These are phyloP conservation scores for Bellardia pandia DNA, from an alignment of 2,888 invertebrate genomes.

Conservation along the genomic window DNA sequence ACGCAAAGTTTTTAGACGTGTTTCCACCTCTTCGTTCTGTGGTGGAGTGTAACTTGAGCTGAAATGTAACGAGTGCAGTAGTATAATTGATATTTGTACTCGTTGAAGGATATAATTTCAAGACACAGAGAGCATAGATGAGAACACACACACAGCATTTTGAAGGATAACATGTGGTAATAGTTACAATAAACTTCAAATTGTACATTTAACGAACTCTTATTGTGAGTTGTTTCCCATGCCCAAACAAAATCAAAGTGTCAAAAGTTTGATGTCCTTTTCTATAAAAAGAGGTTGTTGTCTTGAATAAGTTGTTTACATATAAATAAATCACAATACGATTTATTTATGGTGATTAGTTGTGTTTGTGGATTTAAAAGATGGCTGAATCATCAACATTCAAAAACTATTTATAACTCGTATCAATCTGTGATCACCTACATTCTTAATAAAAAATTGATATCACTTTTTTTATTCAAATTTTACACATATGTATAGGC, in stretches of 20 bases:
- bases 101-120: slow-evolving; percentile 63
- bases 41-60: slow-evolving; percentile 75
- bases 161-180: slow-evolving; percentile 60
- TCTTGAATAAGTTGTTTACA: background rate
- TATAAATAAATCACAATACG: slow-evolving; percentile 8
- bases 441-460: too few species aligned
- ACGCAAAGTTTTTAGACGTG: slow-evolving; percentile 72
- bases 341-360: too few species aligned
- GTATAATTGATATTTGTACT: slow-evolving; percentile 50
- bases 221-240: slow-evolving; percentile 49
- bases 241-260: background rate
- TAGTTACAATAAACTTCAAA: slow-evolving; percentile 6
- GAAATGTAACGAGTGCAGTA: slow-evolving; percentile 71
- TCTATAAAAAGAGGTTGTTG: slow-evolving; percentile 2
- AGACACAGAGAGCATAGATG: slow-evolving; percentile 29
- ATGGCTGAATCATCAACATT: too few species aligned
- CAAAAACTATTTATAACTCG: too few species aligned
- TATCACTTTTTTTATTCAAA: too few species aligned
- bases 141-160: background rate
- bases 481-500: too few species aligned
- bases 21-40: slow-evolving; percentile 76
- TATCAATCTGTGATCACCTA: too few species aligned
- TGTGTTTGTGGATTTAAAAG: too few species aligned
- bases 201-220: background rate
- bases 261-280: background rate